Percentiles rank a stretch among this genome's conserved stretches.
Evolutionary conservation across 2,888 invertebrate genomes (phyloP).

Genomic region (Drepana falcataria): DNA sequence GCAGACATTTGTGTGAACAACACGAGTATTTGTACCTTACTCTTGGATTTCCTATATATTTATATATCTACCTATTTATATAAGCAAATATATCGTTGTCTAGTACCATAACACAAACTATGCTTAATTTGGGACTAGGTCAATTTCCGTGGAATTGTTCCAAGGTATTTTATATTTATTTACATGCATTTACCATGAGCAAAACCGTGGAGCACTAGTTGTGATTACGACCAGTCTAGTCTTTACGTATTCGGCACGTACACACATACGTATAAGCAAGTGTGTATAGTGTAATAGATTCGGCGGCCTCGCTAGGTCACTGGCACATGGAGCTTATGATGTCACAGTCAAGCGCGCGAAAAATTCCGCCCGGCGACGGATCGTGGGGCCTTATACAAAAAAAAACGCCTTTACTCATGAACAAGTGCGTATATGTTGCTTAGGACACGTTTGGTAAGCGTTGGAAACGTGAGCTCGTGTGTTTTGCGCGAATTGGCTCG

Average conservation of each 20-base stretch:
- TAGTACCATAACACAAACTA: too few relatives aligned
- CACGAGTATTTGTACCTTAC: too few relatives aligned
- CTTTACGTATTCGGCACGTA: slow-evolving; percentile 11
- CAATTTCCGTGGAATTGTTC: too few relatives aligned
- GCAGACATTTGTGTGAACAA: too few relatives aligned
- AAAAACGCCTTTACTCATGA: slow-evolving; percentile 10
- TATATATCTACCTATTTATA: too few relatives aligned
- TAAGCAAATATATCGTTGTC: too few relatives aligned
- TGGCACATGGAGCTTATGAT: slow-evolving; percentile 72
- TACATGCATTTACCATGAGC: too few relatives aligned
- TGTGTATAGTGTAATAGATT: slow-evolving; percentile 39
- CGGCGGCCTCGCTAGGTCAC: slow-evolving; percentile 70
- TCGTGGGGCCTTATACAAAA: slow-evolving; percentile 31
- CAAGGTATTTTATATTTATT: too few relatives aligned
- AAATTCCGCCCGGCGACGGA: slow-evolving; percentile 44
- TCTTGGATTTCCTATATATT: too few relatives aligned
- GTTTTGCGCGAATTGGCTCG: background rate
- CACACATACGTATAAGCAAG: slow-evolving; percentile 39
- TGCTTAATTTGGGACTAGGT: too few relatives aligned
- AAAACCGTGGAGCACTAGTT: too few relatives aligned
- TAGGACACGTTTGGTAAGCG: background rate
- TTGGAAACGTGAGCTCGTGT: background rate
- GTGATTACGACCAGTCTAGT: background rate
- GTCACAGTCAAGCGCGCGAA: slow-evolving; percentile 51
- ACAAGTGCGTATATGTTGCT: background rate